Evolutionary conservation across 2,113 vertebrate genomes (phyloP).

Genomic region (Bufo gargarizans): DNA sequence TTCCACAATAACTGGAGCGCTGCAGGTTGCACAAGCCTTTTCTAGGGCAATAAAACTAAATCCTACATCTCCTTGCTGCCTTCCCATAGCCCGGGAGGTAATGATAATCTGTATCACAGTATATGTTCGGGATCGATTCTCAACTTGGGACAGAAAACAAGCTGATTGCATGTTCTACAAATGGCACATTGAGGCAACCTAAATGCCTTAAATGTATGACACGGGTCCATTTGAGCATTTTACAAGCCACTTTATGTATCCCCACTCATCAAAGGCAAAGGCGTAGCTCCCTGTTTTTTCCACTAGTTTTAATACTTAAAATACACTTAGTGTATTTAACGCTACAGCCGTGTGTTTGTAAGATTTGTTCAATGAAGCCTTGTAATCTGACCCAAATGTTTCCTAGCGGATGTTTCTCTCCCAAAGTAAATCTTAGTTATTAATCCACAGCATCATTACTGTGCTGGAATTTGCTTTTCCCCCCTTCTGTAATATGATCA

Average conservation of each 20-base stretch:
- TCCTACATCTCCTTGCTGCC: neutral
- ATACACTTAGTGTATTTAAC: conserved; percentile 72
- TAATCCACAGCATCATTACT: conserved; percentile 78
- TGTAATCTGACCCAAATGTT: conserved; percentile 82
- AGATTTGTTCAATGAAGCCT: conserved; percentile 78
- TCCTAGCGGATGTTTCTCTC: conserved; percentile 81
- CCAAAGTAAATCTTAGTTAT: conserved; percentile 81
- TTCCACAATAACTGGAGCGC: neutral
- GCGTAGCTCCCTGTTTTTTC: conserved; percentile 63
- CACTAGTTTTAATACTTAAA: conserved; percentile 61
- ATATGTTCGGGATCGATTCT: neutral
- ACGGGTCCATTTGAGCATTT: conserved; percentile 24
- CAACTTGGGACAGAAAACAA: neutral
- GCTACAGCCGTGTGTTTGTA: conserved; percentile 79
- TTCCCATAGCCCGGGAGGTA: neutral
- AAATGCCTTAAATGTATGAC: conserved; percentile 8
- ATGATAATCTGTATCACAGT: neutral
- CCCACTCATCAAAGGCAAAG: conserved; percentile 63
- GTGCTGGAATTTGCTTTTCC: conserved; percentile 72
- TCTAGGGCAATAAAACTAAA: neutral
- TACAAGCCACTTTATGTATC: conserved; percentile 46
- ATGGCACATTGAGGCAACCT: neutral
- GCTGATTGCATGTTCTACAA: neutral
- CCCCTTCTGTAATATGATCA: conserved; percentile 67
- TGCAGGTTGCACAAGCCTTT: neutral